Conservation (phyloP, 2,113 vertebrate genomes). For the Spea bombifrons region DNA sequence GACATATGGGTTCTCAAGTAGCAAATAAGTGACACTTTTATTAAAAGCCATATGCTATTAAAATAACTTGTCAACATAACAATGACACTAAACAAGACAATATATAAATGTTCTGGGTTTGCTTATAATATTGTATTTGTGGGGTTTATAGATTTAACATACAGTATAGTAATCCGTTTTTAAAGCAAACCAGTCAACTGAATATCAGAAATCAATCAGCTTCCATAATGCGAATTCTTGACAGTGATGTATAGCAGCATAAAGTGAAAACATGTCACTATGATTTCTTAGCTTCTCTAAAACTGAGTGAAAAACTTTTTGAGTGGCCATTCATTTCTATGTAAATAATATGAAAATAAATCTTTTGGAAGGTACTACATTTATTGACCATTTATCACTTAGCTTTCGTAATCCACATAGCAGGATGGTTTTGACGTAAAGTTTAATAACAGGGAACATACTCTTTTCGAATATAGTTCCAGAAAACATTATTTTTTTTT, state of each 20-base stretch:
- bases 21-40: too few relatives aligned
- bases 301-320: not conserved
- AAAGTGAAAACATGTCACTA: not conserved
- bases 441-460: too few relatives aligned
- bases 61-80: not conserved
- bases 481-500: too few relatives aligned
- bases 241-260: not conserved
- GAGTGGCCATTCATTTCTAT: not conserved
- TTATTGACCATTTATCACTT: too few relatives aligned
- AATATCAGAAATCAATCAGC: not conserved
- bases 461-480: too few relatives aligned
- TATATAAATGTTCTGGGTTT: not conserved
- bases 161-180: not conserved
- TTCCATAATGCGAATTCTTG: not conserved
- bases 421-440: too few relatives aligned
- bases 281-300: not conserved
- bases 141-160: not conserved
- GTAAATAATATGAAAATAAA: not conserved
- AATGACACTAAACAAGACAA: not conserved
- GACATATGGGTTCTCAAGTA: constrained; percentile 6
- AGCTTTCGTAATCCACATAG: too few relatives aligned
- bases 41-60: too few relatives aligned
- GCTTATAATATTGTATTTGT: not conserved
- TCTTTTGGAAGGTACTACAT: too few relatives aligned
- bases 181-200: not conserved